A percentile compares a stretch with the other conserved stretches of the same genome.
Evolutionary conservation across 2,797 vertebrate genomes (phyloP).

Genomic region (Xenentodon cancila): DNA sequence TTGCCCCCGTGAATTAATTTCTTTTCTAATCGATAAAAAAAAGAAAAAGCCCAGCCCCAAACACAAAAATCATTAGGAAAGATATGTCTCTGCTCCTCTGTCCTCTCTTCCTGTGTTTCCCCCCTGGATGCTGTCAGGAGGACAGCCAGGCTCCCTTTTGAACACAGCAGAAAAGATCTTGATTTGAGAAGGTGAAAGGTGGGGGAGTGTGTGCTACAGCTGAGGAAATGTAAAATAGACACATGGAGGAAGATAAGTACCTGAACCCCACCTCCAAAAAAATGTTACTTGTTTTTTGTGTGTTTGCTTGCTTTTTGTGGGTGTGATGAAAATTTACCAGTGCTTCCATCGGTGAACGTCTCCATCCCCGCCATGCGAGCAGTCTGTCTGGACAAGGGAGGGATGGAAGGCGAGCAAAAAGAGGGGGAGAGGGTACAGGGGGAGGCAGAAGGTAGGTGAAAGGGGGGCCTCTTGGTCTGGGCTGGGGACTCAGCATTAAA

Average conservation of each 20-base stretch:
- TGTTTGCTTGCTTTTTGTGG: slow-evolving; percentile 46
- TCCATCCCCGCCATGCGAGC: slow-evolving; percentile 90
- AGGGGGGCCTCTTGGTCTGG: slow-evolving; percentile 62
- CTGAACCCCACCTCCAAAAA: background rate
- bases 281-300: slow-evolving; percentile 35
- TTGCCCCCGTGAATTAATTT: slow-evolving; percentile 80
- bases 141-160: slow-evolving; percentile 52
- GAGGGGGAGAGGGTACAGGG: slow-evolving; percentile 63
- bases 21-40: slow-evolving; percentile 82
- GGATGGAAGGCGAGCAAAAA: slow-evolving; percentile 70
- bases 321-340: slow-evolving; percentile 85
- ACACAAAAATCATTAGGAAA: slow-evolving; percentile 71
- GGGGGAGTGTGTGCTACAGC: slow-evolving; percentile 33
- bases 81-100: slow-evolving; percentile 60
- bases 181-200: slow-evolving; percentile 43
- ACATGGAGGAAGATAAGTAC: slow-evolving; percentile 55
- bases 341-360: slow-evolving; percentile 91
- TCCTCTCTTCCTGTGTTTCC: slow-evolving; percentile 31
- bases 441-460: slow-evolving; percentile 66
- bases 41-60: slow-evolving; percentile 65
- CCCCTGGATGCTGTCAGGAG: slow-evolving; percentile 44
- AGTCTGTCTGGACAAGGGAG: slow-evolving; percentile 80
- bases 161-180: slow-evolving; percentile 41
- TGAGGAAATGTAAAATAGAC: slow-evolving; percentile 41
- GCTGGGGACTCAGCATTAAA: slow-evolving; percentile 71